Base-by-base conservation (phyloP, 2,113 vertebrate species). In the Rattus rattus region DNA sequence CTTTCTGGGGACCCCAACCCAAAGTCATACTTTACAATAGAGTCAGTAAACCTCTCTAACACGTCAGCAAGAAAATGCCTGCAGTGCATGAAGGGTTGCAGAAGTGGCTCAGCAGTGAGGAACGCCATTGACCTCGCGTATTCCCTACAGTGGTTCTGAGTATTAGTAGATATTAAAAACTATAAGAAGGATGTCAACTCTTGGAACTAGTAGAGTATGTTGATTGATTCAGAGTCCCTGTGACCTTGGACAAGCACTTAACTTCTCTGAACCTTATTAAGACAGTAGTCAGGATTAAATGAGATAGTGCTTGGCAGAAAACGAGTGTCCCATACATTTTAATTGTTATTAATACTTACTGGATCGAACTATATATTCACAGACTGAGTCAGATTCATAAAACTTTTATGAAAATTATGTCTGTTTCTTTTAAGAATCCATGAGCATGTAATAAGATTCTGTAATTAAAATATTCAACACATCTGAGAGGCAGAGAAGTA, bases 371-470 rank as follows among this genome's bases (percentile, higher is more conserved):
- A 54, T 69, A 54, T 69, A 89, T 95, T 96, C 95, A 92, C 33
- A 95, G 69, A 89, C 89, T 79, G 85, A 97, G 96, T 94, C 83
- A 87, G 85, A 89, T 39, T 95, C 88, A 97, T 97, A 92, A 91
- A 98, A 96, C 54, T 98, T 97, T 94, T 76, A 97, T 96, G 96
- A 96, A 98, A 96, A 96, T 89, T 79, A 77, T 81, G 56, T 87
- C 92, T 95, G 73, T 98, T 98, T 95, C 89, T 95, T 33, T 96
- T 96, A 93, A 94, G 95, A 97, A 92, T 92, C 79, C 84, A 87
- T 88, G 75, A 96, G 97, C 96, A 96, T 97, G 97, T 97, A 97
- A 97, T 97, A 97, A 96, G 95, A 97, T 98, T 97, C 97, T 91
- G 77, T 97, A 96, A 97, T 95, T 97, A 97, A 98, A 98, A 97